Evolutionary conservation across 2,797 vertebrate species (phyloP), one percentile per base, ranked within the genome.

Genomic region (Sebastolobus alascanus): DNA sequence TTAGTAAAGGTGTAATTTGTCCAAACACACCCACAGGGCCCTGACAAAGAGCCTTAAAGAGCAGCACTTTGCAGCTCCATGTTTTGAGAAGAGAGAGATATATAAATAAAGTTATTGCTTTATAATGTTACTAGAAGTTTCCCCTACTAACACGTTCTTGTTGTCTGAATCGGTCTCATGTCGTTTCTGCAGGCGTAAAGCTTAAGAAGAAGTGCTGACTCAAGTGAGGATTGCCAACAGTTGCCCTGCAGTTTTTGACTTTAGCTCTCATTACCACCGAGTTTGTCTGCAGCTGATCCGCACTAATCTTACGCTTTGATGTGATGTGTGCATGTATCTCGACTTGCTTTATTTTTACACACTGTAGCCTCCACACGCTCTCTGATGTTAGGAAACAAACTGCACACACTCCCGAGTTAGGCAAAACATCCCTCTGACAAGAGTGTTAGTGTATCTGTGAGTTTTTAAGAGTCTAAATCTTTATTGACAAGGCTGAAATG

Each of bases 221-320:
- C 56, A 79, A 58, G 77, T 9, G 71, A 79, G 82, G 70, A 80
- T 68, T 65, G 74, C 76, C 55, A 68, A 29, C 73, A 8, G 55
- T 80, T 77, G 81, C 73, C 54, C 78, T 58, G 85, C 84, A 80
- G 86, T 84, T 84, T 38, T 74, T 85, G 77, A 89, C 82, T 85
- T 68, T 13, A 71, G 73, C 84, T 67, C 82, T 86, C 86, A 84
- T 89, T 87, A 89, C 73, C 73, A 33, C 68, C 18, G 84, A 87
- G 83, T 88, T 84, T 82, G 83, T 86, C 82, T 89, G 87, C 22
- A 77, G 90, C 84, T 91, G 82, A 93, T 81, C 90, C 65, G n/a
- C 76, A 8, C 66, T 90, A 91, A 91, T 92, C 87, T 89, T 29
- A 46, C 0, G 69, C 91, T 92, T 87, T 91, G 88, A 91, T 88